phyloP scores from a whole-genome alignment of 2,797 vertebrate species.

The Carcharodon carcharias region DNA sequence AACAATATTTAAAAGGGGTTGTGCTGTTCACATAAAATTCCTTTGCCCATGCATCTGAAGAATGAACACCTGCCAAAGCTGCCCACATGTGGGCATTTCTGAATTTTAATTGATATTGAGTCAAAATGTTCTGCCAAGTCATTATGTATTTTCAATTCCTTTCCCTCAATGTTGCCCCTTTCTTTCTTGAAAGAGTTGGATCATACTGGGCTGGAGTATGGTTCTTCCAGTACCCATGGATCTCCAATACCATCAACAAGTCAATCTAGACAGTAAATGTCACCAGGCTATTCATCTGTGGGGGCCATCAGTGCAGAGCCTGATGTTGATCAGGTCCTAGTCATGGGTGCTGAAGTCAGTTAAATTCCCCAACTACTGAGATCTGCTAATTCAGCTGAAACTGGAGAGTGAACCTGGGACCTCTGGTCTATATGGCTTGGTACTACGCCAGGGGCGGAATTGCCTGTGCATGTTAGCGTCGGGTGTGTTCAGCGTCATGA shows the following conservation, averaged over 20 bases:
- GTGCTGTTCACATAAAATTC: not conserved
- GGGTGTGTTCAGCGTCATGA: too few relatives aligned
- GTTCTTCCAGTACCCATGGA: not conserved
- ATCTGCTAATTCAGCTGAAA: not conserved
- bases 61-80: not conserved
- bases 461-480: too few relatives aligned
- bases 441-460: not conserved
- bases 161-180: not conserved
- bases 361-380: not conserved
- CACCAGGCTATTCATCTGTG: not conserved
- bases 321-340: not conserved
- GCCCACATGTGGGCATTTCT: not conserved
- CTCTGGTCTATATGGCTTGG: not conserved
- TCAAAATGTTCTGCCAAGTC: not conserved
- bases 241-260: not conserved
- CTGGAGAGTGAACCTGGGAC: not conserved
- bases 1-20: not conserved
- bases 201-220: not conserved
- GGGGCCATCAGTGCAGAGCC: not conserved
- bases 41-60: not conserved
- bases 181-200: not conserved
- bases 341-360: too few relatives aligned
- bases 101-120: not conserved
- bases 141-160: not conserved
- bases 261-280: not conserved